phyloP scores from a whole-genome alignment of 2,888 invertebrate genomes.

The Teleiodes luculella region DNA sequence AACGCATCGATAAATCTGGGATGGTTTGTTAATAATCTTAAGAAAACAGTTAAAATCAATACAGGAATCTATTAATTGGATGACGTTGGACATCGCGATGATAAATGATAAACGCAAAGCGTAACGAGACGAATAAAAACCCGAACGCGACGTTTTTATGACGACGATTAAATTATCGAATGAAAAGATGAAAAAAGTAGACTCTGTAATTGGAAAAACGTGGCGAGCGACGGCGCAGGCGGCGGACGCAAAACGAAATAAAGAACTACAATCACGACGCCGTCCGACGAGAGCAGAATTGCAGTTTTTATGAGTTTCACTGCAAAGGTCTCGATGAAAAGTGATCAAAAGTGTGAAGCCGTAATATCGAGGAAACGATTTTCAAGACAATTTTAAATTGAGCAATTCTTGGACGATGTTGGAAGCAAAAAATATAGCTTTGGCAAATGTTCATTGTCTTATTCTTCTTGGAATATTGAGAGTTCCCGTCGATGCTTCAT shows the following conservation, averaged over 20 bases:
- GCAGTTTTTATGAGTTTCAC: constrained; percentile 6
- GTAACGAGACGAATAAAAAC: constrained; percentile 4
- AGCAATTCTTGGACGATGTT: background rate
- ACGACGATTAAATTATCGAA: constrained; percentile 13
- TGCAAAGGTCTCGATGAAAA: background rate
- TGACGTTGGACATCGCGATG: background rate
- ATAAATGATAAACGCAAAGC: background rate
- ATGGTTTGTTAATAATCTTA: too few relatives aligned
- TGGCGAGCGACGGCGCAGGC: background rate
- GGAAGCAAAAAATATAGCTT: background rate
- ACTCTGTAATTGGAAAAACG: constrained; percentile 14
- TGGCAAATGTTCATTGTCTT: too few relatives aligned
- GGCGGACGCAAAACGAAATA: constrained; percentile 4
- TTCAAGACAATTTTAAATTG: background rate
- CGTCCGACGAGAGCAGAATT: background rate
- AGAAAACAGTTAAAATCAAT: background rate
- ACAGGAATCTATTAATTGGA: constrained; percentile 1
- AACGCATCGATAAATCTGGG: too few relatives aligned
- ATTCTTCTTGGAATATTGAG: too few relatives aligned
- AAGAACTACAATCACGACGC: background rate
- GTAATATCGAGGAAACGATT: background rate
- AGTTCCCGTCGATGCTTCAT: too few relatives aligned
- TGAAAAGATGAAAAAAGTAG: constrained; percentile 12
- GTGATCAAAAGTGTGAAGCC: background rate
- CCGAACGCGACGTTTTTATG: constrained; percentile 3